Base-by-base conservation (phyloP, 2,113 vertebrate genomes). In the Lanius collurio region DNA sequence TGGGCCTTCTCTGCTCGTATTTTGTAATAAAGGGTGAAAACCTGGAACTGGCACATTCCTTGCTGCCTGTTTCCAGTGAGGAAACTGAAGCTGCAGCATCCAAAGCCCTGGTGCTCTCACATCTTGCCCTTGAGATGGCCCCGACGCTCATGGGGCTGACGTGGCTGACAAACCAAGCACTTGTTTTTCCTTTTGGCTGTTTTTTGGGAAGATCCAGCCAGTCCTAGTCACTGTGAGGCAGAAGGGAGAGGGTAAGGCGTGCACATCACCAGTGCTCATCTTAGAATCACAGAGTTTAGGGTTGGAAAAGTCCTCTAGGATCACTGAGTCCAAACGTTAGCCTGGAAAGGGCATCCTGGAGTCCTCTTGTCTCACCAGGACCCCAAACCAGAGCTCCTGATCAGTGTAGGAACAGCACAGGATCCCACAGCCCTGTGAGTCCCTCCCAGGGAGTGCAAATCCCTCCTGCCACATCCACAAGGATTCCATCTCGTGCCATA, bases 371-470 rank as follows among this genome's bases (percentile, higher is more conserved):
- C 31, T n/a, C 44, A 11, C 41, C 69, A 50, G 0, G 0, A 59
- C 7, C 63, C 46, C 37, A 77, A 5, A 86, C 2, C 62, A 62
- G 8, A 28, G 4, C 30, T 74, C 82, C 13, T 59, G 20, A 44
- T 18, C 73, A 15, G 11, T 18, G 30, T 2, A 42, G 63, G 33
- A 60, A 35, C 30, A 68, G 16, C 13, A 5, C 0, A 6, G 42
- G 31, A 74, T 4, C 9, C 2, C 1, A 6, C 0, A 3, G 44
- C 33, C 44, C 26, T 0, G 0, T 15, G 30, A 26, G 16, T 7
- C 31, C 18, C 35, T 23, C 22, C 42, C 42, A n/a, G 37, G 35
- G 39, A 26, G 8, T 31, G 8, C 33, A 70, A 52, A 81, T 20
- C 28, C 64, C 15, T 67, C 47, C 52, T 21, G 35, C 27, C 35